Percentiles rank a stretch among this genome's conserved stretches.
These are phyloP conservation scores for Drosophila eohydei DNA, from an alignment of 2,888 invertebrate species.

Conservation along the genomic window DNA sequence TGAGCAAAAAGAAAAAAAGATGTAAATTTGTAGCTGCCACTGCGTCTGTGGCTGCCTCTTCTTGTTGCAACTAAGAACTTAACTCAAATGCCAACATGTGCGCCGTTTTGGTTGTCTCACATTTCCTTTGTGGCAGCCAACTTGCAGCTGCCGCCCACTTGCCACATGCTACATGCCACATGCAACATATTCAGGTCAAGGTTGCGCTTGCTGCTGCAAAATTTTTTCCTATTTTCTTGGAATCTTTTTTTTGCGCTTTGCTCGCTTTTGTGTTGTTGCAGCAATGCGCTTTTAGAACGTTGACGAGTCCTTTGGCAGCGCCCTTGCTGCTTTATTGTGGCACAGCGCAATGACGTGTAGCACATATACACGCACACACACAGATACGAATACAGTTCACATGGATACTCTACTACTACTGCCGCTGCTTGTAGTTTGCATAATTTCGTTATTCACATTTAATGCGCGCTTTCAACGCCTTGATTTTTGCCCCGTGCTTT, in stretches of 20 bases:
- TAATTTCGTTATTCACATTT: constrained; percentile 62
- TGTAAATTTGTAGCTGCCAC: constrained; percentile 12
- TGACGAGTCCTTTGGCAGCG: constrained; percentile 62
- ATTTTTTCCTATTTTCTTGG: constrained; percentile 15
- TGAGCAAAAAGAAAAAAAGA: not conserved
- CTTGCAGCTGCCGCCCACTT: constrained; percentile 50
- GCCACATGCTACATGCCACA: constrained; percentile 57
- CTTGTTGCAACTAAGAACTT: constrained; percentile 62
- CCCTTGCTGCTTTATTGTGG: constrained; percentile 53
- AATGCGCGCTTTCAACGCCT: constrained; percentile 24
- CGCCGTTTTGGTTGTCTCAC: constrained; percentile 22
- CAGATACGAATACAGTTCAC: constrained; percentile 3
- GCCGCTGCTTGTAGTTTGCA: constrained; percentile 58
- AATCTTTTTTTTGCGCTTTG: constrained; percentile 9
- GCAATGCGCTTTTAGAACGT: constrained; percentile 76
- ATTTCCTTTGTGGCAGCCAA: constrained; percentile 36
- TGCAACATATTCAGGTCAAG: constrained; percentile 83
- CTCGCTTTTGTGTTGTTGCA: constrained; percentile 28
- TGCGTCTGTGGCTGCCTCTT: constrained; percentile 16
- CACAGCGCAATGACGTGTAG: constrained; percentile 52
- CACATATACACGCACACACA: constrained; percentile 12
- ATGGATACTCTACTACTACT: not conserved
- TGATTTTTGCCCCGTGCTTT: constrained; percentile 1
- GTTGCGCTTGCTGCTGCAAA: constrained; percentile 67
- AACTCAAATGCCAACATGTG: constrained; percentile 75